Percentiles rank a stretch among this genome's conserved stretches.
phyloP scores from a whole-genome alignment of 2,888 invertebrate genomes.

The Melipona bicolor region DNA sequence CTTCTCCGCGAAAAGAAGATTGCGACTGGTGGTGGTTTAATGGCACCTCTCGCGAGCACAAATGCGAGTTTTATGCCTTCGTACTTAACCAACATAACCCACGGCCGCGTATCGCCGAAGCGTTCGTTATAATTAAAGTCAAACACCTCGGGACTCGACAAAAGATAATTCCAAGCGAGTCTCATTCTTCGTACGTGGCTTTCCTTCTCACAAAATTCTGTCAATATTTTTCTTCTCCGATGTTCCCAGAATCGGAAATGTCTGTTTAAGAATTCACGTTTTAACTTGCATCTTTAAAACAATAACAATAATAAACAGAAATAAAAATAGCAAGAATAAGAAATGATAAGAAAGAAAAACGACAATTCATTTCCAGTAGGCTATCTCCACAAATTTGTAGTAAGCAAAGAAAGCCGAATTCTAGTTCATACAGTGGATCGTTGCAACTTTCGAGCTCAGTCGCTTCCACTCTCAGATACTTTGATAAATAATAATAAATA shows the following conservation, averaged over 20 bases:
- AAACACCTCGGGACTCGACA: neutral
- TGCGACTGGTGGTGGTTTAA: slow-evolving; percentile 1
- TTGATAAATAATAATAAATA: too few species aligned
- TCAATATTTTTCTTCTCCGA: too few species aligned
- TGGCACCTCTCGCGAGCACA: neutral
- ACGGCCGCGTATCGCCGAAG: too few species aligned
- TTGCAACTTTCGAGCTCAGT: too few species aligned
- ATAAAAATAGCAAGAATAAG: too few species aligned
- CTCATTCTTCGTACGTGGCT: neutral
- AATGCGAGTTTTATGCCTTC: slow-evolving; percentile 17
- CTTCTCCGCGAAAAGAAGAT: neutral
- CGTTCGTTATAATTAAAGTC: neutral
- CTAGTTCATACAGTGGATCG: too few species aligned
- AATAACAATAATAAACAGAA: too few species aligned
- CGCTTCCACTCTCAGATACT: too few species aligned
- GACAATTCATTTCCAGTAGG: too few species aligned
- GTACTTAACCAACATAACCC: neutral
- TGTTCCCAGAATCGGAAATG: neutral
- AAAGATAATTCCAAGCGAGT: neutral
- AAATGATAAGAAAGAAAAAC: too few species aligned
- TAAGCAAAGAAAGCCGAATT: too few species aligned
- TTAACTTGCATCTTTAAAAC: neutral
- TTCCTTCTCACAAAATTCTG: neutral
- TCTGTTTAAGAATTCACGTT: neutral
- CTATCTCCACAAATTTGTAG: too few species aligned